Evolutionary conservation across 1,140 invertebrate genomes (phyloP).

Genomic region (Cardiocondyla obscurior): DNA sequence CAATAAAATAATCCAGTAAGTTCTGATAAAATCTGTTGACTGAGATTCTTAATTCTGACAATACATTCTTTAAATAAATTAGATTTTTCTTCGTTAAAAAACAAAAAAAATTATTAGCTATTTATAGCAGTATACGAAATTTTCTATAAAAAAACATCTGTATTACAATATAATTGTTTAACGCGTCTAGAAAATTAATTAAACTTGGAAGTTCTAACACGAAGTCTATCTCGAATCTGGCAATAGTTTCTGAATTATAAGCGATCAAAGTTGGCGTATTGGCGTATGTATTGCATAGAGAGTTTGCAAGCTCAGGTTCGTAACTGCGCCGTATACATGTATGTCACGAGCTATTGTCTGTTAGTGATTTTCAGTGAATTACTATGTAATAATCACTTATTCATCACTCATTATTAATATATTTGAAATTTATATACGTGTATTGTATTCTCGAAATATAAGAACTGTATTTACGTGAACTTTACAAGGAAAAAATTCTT

Average conservation of each 20-base stretch:
- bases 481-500: background rate
- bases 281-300: background rate
- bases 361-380: background rate
- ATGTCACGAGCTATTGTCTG: background rate
- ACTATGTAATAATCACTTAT: background rate
- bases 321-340: background rate
- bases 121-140: background rate
- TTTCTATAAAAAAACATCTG: background rate
- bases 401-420: background rate
- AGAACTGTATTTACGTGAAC: background rate
- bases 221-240: background rate
- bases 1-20: background rate
- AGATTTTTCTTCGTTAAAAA: background rate
- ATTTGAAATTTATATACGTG: background rate
- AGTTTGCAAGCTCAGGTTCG: background rate
- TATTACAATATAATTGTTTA: background rate
- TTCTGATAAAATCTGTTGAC: background rate
- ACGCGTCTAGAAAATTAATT: background rate
- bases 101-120: background rate
- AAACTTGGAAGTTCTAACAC: background rate
- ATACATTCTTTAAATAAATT: background rate
- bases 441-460: background rate
- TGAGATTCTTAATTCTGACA: background rate
- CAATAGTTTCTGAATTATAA: background rate
- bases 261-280: constrained; percentile 9